Evolutionary conservation across 1,140 invertebrate genomes (phyloP), one percentile per base, ranked within the genome.

Genomic region (Adoxophyes honmai): DNA sequence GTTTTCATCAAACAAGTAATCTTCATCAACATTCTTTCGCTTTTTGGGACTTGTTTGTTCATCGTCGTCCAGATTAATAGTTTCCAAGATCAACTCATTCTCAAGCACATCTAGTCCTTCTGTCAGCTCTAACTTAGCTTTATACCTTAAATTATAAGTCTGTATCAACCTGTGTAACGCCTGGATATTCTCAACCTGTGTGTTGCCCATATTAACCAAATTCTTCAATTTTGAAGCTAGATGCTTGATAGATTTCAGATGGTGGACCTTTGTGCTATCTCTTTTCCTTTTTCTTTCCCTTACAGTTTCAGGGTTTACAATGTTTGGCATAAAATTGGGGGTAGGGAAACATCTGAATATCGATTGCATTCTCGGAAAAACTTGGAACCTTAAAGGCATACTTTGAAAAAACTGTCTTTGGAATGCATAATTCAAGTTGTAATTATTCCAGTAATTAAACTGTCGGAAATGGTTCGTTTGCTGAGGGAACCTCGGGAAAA

Each of bases 61-160:
- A 16, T 80, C 84, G 51, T 80, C 75, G 15, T 83, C 78, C 16
- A 87, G 51, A 28, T 73, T 66, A 54, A 88, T 86, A 4, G 81
- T 83, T 34, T 83, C 79, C 10, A 82, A 57, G 54, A 80, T 61
- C 33, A 59, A 64, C 44, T 73, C 62, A 54, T 75, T 72, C 35
- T 66, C 56, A 36, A 72, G 34, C 15, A 88, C 38, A 34, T 80
- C 75, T 39, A 79, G 75, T 34, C 68, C 52, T n/a, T 58, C 42
- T 28, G 60, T 76, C 7, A 86, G 64, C 16, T 70, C 61, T 55
- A 86, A 14, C 62, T 60, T 75, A 28, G 72, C 52, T 51, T 70
- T 73, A 38, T 76, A 85, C 55, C 62, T 76, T 4, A 8, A 44
- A 55, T 88, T 88, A 38, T 81, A 86, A 5, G 67, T 66, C 3